A percentile compares a stretch with the other conserved stretches of the same genome.
These are phyloP conservation scores for Molanna angustata DNA, from an alignment of 2,888 invertebrate species.

Conservation along the genomic window DNA sequence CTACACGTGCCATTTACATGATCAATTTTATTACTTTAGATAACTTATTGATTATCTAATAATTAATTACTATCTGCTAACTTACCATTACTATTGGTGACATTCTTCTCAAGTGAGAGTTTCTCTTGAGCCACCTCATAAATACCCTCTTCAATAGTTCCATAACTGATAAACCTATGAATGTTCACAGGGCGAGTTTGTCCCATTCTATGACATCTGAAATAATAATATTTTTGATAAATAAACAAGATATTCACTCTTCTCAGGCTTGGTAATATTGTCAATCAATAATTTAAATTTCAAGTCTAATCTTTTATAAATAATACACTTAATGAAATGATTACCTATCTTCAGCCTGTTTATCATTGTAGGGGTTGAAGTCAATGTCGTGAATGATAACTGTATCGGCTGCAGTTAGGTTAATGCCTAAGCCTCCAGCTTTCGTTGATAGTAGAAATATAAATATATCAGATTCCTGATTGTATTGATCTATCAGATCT, in stretches of 20 bases:
- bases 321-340: no score
- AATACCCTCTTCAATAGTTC: slow-evolving; percentile 93
- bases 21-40: not conserved
- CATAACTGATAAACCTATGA: slow-evolving; percentile 77
- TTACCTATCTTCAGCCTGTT: slow-evolving; percentile 91
- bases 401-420: slow-evolving; percentile 90
- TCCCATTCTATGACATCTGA: slow-evolving; percentile 72
- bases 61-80: not conserved
- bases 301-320: no score
- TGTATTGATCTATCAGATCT: slow-evolving; percentile 86
- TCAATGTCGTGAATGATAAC: slow-evolving; percentile 97
- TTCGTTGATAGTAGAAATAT: slow-evolving; percentile 88
- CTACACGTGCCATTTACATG: no score
- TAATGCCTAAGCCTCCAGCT: slow-evolving; percentile 95
- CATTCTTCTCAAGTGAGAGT: slow-evolving; percentile 85
- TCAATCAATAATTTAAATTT: no score
- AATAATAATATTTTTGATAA: slow-evolving; percentile 15
- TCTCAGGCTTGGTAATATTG: no score
- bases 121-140: slow-evolving; percentile 87
- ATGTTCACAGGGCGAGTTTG: slow-evolving; percentile 82
- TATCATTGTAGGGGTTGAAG: slow-evolving; percentile 98
- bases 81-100: slow-evolving; percentile 63
- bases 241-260: no score
- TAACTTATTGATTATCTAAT: not conserved
- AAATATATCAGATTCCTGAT: slow-evolving; percentile 74